Evolutionary conservation across 2,797 vertebrate species (phyloP).

Genomic region (Pseudocheirus occidentalis): DNA sequence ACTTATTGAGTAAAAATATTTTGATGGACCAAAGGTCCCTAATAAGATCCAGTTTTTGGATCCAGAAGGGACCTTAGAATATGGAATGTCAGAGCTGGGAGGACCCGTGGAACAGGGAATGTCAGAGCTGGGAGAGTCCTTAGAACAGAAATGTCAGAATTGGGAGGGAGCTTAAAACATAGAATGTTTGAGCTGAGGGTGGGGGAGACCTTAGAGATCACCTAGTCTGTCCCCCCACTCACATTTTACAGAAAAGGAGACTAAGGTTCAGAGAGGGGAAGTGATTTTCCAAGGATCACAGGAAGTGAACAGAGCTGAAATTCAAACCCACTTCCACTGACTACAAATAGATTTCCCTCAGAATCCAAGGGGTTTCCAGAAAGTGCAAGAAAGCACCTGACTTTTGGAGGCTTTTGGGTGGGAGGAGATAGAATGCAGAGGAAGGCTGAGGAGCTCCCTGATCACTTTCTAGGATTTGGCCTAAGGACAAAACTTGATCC

Average conservation of each 20-base stretch:
- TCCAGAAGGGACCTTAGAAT: not conserved
- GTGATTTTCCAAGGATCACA: not conserved
- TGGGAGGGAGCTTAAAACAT: not conserved
- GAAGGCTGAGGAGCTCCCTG: not conserved
- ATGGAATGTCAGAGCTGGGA: not conserved
- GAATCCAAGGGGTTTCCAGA: not conserved
- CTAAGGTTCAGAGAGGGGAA: not conserved
- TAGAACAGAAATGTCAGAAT: too few species aligned
- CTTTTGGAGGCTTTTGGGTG: not conserved
- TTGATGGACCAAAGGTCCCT: not conserved
- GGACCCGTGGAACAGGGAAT: not conserved
- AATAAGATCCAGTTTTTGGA: not conserved
- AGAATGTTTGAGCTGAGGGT: not conserved
- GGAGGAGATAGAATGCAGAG: not conserved
- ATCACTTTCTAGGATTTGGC: not conserved
- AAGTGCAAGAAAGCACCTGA: not conserved
- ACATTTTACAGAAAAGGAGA: not conserved
- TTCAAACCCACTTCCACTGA: not conserved
- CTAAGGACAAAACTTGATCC: rapidly evolving
- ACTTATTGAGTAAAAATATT: not conserved
- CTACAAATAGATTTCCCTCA: not conserved
- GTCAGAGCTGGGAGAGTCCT: not conserved
- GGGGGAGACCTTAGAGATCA: not conserved
- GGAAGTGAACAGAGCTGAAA: not conserved
- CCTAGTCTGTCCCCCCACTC: not conserved